A percentile compares a stretch with the other conserved stretches of the same genome.
Evolutionary conservation across 2,888 invertebrate genomes (phyloP).

Genomic region (Caradrina kadenii): DNA sequence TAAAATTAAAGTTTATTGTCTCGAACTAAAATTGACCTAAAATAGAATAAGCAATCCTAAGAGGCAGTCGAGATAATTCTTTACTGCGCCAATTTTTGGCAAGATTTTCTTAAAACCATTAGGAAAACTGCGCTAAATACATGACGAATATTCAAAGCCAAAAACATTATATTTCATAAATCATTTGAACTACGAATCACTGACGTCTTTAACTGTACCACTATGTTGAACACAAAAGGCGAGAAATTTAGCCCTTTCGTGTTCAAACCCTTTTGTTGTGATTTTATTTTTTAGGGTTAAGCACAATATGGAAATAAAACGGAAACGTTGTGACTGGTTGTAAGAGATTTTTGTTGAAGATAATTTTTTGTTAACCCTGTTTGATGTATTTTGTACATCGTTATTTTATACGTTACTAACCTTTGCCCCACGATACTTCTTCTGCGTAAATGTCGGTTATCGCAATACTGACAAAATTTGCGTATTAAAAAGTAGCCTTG

Average conservation of each 20-base stretch:
- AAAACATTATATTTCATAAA: background rate
- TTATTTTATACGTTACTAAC: background rate
- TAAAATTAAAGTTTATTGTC: too few species aligned
- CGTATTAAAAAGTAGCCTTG: too few species aligned
- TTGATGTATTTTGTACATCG: slow-evolving; percentile 15
- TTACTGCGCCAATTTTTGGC: too few species aligned
- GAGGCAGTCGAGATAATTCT: too few species aligned
- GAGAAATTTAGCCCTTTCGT: slow-evolving; percentile 45
- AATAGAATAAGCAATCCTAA: too few species aligned
- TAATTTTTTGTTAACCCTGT: slow-evolving; percentile 24
- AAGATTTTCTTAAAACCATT: too few species aligned
- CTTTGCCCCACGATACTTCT: too few species aligned
- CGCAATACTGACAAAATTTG: too few species aligned
- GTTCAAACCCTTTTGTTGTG: slow-evolving; percentile 29
- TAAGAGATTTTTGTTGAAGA: slow-evolving; percentile 19
- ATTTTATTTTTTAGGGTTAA: slow-evolving; percentile 45
- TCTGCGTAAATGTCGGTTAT: too few species aligned
- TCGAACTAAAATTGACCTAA: too few species aligned
- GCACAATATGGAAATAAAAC: slow-evolving; percentile 41
- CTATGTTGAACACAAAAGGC: slow-evolving; percentile 31
- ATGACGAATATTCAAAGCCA: too few species aligned
- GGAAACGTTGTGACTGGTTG: slow-evolving; percentile 35
- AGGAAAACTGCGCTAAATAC: too few species aligned
- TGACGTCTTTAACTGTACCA: slow-evolving; percentile 14
- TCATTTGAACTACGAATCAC: background rate